These are phyloP conservation scores for Corvus moneduloides DNA, from an alignment of 2,113 vertebrate genomes.

Conservation along the genomic window DNA sequence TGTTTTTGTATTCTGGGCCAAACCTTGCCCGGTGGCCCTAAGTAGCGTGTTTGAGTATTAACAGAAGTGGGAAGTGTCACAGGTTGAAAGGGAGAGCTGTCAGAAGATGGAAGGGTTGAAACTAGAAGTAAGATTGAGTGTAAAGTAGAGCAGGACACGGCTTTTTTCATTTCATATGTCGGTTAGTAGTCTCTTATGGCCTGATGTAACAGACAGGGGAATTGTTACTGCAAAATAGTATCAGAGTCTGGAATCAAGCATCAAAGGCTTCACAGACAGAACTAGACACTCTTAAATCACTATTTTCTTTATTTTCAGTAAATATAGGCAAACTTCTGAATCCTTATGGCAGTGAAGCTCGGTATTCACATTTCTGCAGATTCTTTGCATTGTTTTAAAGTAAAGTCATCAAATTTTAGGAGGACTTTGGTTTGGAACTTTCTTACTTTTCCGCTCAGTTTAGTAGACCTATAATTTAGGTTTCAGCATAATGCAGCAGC, in stretches of 20 bases:
- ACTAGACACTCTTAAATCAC: neutral
- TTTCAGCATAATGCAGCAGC: neutral
- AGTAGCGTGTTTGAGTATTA: neutral
- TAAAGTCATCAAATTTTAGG: neutral
- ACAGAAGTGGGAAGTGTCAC: neutral
- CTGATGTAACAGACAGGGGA: neutral
- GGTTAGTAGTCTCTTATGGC: neutral
- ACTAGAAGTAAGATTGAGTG: neutral
- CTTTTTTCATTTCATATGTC: neutral
- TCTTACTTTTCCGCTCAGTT: neutral
- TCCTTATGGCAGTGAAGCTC: neutral
- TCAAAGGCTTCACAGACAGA: neutral
- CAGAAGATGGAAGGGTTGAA: neutral
- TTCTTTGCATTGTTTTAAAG: neutral
- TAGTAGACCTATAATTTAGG: neutral
- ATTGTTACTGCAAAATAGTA: neutral
- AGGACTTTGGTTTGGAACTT: neutral
- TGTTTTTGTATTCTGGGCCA: neutral
- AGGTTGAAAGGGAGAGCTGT: neutral
- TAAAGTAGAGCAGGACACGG: neutral
- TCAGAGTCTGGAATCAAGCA: neutral
- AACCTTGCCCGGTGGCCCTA: neutral
- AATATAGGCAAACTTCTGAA: neutral
- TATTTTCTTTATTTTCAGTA: neutral
- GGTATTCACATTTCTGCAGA: neutral